Evolutionary conservation across 2,888 invertebrate genomes (phyloP).

Genomic region (Timema podura): DNA sequence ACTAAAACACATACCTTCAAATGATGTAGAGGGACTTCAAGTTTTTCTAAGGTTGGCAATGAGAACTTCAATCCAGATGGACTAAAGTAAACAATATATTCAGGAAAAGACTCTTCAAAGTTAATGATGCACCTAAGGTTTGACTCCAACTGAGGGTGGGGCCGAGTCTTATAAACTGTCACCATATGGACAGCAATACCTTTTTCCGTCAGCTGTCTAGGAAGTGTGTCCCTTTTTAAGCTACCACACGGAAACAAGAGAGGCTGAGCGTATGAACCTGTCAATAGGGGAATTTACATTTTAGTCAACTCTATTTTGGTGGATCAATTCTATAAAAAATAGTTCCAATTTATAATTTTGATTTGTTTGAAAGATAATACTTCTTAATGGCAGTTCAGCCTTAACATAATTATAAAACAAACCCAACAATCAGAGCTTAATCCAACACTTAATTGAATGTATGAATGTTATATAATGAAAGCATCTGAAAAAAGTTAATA

Average conservation of each 20-base stretch:
- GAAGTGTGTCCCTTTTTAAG: constrained; percentile 51
- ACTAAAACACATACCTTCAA: constrained; percentile 25
- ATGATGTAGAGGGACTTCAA: constrained; percentile 34
- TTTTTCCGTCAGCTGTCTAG: constrained; percentile 44
- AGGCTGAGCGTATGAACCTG: constrained; percentile 41
- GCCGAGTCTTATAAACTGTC: constrained; percentile 53
- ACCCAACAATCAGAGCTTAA: too few species aligned
- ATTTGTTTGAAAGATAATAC: too few species aligned
- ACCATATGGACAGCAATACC: constrained; percentile 48
- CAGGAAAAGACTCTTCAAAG: constrained; percentile 43
- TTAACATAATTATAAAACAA: too few species aligned
- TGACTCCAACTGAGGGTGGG: constrained; percentile 47
- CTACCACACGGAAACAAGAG: constrained; percentile 56
- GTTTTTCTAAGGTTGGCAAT: constrained; percentile 44
- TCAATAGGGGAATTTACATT: too few species aligned
- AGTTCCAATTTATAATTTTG: too few species aligned
- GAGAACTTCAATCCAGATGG: constrained; percentile 54
- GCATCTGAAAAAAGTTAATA: too few species aligned
- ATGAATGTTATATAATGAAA: too few species aligned
- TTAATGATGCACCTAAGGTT: constrained; percentile 44
- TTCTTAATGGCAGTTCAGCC: too few species aligned
- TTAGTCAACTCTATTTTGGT: too few species aligned
- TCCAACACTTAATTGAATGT: too few species aligned
- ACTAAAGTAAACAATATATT: constrained; percentile 56
- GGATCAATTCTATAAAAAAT: too few species aligned